These are phyloP conservation scores for Drosophila quasianomalipes DNA, from an alignment of 2,888 invertebrate species.

Conservation along the genomic window DNA sequence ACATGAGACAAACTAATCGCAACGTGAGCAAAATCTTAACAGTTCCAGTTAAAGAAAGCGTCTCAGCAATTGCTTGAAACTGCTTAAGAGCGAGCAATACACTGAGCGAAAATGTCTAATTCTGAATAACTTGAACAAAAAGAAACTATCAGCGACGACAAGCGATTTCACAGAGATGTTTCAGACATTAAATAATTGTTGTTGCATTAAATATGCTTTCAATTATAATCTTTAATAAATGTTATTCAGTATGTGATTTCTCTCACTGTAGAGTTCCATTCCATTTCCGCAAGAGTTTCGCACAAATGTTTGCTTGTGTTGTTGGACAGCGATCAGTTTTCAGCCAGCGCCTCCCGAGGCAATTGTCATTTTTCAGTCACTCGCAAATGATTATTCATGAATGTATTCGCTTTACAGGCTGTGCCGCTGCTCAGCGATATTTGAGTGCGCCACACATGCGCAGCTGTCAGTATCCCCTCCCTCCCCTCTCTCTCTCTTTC, in stretches of 20 bases:
- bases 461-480: slow-evolving; percentile 13
- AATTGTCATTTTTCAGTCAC: slow-evolving; percentile 47
- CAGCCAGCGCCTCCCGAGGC: slow-evolving; percentile 22
- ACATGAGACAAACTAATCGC: slow-evolving; percentile 49
- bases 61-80: slow-evolving; percentile 21
- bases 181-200: background rate
- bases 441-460: slow-evolving; percentile 52
- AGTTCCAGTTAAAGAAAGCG: slow-evolving; percentile 16
- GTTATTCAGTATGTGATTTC: background rate
- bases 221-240: background rate
- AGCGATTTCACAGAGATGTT: background rate
- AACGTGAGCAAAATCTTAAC: slow-evolving; percentile 42
- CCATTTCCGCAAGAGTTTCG: slow-evolving; percentile 6
- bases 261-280: slow-evolving; percentile 10
- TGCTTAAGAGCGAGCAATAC: background rate
- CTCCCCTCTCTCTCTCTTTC: background rate
- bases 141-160: no score
- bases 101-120: slow-evolving; percentile 3
- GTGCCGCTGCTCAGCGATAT: slow-evolving; percentile 36
- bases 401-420: slow-evolving; percentile 32
- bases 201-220: background rate
- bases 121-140: background rate
- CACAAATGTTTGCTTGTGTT: slow-evolving; percentile 3
- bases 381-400: slow-evolving; percentile 51
- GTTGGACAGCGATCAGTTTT: slow-evolving; percentile 33